Conservation (phyloP, 2,113 vertebrate genomes). For the Platichthys stellatus region DNA sequence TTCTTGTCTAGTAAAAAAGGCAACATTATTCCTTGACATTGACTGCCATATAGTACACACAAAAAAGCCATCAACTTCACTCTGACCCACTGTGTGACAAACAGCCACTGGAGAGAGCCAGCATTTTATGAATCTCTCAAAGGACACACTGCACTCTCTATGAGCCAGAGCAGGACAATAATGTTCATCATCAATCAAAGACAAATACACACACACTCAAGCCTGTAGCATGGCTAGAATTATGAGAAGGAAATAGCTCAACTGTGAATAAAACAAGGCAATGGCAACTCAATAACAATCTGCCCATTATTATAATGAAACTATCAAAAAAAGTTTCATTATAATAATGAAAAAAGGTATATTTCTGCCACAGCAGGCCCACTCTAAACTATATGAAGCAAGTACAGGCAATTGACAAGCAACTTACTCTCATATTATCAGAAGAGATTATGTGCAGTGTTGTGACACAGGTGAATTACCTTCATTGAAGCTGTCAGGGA, state of each 20-base stretch:
- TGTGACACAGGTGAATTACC: constrained; percentile 78
- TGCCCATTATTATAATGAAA: constrained; percentile 11
- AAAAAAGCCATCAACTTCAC: constrained; percentile 48
- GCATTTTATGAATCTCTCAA: constrained; percentile 37
- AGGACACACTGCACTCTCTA: constrained; percentile 20
- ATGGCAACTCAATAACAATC: constrained; percentile 16
- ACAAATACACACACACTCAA: constrained; percentile 20
- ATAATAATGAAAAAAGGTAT: neutral
- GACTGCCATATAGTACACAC: constrained; percentile 33
- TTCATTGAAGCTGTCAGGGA: constrained; percentile 98
- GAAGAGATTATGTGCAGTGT: constrained; percentile 16
- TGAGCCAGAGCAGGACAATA: constrained; percentile 29
- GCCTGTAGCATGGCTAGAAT: constrained; percentile 20
- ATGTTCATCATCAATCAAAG: constrained; percentile 59
- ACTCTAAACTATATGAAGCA: constrained; percentile 21
- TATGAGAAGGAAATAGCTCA: constrained; percentile 7
- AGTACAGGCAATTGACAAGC: constrained; percentile 35
- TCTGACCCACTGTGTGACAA: constrained; percentile 52
- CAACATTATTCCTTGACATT: constrained; percentile 40
- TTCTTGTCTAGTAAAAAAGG: constrained; percentile 44
- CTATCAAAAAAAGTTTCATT: neutral
- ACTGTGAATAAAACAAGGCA: constrained; percentile 5
- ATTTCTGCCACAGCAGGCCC: constrained; percentile 21
- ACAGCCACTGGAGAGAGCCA: constrained; percentile 32
- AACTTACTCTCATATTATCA: constrained; percentile 29